Conservation (phyloP, 2,113 vertebrate genomes). For the Catharus minimus region DNA sequence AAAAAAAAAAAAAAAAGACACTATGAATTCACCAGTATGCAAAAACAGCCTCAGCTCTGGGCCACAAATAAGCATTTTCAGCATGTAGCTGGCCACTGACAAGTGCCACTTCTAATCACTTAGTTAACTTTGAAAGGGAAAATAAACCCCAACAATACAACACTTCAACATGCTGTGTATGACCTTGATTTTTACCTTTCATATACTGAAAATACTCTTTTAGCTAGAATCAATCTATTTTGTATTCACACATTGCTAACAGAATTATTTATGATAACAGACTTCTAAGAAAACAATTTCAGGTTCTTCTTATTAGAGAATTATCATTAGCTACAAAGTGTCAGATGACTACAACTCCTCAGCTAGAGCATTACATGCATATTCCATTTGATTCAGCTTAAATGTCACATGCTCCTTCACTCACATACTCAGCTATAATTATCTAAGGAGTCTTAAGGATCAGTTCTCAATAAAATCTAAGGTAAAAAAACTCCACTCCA, state of each 20-base stretch:
- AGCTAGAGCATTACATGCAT: background rate
- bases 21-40: background rate
- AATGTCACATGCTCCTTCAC: background rate
- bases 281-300: slow-evolving; percentile 17
- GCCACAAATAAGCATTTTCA: background rate
- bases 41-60: background rate
- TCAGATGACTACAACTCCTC: background rate
- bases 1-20: background rate
- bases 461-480: background rate
- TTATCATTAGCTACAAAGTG: background rate
- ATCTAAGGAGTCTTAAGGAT: background rate
- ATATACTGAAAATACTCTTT: background rate
- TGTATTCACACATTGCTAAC: background rate
- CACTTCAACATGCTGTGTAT: background rate
- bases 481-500: background rate
- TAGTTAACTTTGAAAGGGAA: background rate
- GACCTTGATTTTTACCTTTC: background rate
- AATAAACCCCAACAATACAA: background rate
- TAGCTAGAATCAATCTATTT: background rate
- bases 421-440: background rate
- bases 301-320: background rate
- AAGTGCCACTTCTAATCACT: background rate
- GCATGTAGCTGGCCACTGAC: background rate
- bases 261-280: slow-evolving; percentile 4
- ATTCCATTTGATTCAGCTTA: background rate